These are phyloP conservation scores for Uromys caudimaculatus DNA, from an alignment of 2,797 vertebrate species.

Conservation along the genomic window DNA sequence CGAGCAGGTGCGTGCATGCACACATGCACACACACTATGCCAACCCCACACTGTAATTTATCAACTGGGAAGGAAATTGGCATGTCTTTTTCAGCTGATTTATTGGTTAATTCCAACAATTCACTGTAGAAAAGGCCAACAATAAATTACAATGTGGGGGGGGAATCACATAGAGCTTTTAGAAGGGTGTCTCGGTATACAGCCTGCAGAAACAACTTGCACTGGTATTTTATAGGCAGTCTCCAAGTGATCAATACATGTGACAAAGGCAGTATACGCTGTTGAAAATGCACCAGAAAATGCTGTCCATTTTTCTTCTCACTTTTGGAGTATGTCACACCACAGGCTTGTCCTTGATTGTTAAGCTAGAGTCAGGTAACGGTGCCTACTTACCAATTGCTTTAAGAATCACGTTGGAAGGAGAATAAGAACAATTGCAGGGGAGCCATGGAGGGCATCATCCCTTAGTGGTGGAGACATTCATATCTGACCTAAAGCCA, in stretches of 20 bases:
- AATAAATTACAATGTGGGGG: conserved; percentile 88
- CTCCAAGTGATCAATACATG: conserved; percentile 55
- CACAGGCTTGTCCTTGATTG: not conserved
- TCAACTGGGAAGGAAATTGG: conserved; percentile 90
- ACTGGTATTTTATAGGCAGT: conserved; percentile 62
- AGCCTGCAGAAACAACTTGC: conserved; percentile 82
- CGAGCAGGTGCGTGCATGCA: not conserved
- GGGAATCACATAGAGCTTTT: conserved; percentile 86
- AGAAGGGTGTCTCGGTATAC: conserved; percentile 82
- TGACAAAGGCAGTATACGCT: conserved; percentile 5
- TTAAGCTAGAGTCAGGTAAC: not conserved
- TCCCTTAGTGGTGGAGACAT: not conserved
- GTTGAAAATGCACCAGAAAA: not conserved
- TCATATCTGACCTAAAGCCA: not conserved
- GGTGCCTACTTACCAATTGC: not conserved
- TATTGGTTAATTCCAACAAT: conserved; percentile 90
- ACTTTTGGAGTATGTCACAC: not conserved
- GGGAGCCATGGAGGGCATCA: not conserved
- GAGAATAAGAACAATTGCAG: not conserved
- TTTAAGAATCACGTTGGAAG: conserved; percentile 12
- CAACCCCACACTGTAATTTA: conserved; percentile 87
- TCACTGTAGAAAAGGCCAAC: conserved; percentile 90
- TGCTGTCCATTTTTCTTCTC: not conserved
- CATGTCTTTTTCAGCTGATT: conserved; percentile 90
- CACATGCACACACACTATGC: conserved; percentile 76